A percentile compares a stretch with the other conserved stretches of the same genome.
phyloP scores from a whole-genome alignment of 2,888 invertebrate genomes.

The Adineta ricciae region DNA sequence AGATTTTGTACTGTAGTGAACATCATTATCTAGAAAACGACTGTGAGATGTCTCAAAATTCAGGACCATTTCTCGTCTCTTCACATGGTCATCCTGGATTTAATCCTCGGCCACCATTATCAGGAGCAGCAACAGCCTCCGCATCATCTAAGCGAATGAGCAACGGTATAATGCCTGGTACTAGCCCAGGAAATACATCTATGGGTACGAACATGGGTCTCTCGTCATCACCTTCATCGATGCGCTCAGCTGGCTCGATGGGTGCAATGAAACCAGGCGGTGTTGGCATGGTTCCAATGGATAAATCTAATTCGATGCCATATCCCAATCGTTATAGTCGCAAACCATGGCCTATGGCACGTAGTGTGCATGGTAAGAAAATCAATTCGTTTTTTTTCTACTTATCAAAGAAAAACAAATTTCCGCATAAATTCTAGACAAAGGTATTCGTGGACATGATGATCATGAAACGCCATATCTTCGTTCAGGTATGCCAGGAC shows the following conservation, averaged over 20 bases:
- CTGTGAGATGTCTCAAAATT: background rate
- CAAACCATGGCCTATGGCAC: background rate
- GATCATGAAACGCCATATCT: background rate
- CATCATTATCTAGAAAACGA: background rate
- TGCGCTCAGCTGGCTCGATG: background rate
- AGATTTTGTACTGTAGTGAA: background rate
- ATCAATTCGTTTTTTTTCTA: background rate
- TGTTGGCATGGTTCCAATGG: background rate
- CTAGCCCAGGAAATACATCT: background rate
- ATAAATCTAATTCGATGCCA: background rate
- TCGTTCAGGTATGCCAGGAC: background rate
- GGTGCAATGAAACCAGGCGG: background rate
- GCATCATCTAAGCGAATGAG: background rate
- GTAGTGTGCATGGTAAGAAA: background rate
- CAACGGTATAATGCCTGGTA: background rate
- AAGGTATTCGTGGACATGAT: background rate
- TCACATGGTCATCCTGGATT: background rate
- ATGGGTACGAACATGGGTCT: background rate
- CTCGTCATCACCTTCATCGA: background rate
- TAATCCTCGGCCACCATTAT: background rate
- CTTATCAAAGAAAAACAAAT: background rate
- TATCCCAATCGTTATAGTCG: conserved; percentile 5
- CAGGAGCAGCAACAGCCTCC: background rate
- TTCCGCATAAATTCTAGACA: background rate
- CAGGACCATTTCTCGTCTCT: background rate